A percentile compares a stretch with the other conserved stretches of the same genome.
phyloP scores from a whole-genome alignment of 2,888 invertebrate species.

The Drosophila monieri region DNA sequence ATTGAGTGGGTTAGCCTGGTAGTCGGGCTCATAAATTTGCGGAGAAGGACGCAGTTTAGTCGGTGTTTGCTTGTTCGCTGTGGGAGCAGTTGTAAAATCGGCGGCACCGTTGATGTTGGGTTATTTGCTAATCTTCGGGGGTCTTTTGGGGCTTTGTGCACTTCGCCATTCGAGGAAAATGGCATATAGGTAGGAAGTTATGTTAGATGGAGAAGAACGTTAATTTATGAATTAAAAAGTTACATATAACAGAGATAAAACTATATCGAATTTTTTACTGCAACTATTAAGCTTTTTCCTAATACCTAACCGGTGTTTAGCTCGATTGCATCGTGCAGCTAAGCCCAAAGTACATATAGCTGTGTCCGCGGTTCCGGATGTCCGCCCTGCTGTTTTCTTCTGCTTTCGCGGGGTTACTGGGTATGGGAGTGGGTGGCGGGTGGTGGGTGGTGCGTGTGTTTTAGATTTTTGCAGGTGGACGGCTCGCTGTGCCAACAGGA shows the following conservation, averaged over 20 bases:
- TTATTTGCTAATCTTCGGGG: conserved; percentile 43
- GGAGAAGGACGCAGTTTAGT: conserved; percentile 25
- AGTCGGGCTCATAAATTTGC: conserved; percentile 43
- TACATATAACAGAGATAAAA: too few species aligned
- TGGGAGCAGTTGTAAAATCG: conserved; percentile 38
- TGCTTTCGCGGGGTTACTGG: conserved; percentile 1
- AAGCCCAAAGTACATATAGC: conserved; percentile 3
- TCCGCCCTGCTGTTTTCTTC: neutral
- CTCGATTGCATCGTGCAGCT: conserved; percentile 7
- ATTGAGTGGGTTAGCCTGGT: conserved; percentile 15
- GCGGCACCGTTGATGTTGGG: conserved; percentile 24
- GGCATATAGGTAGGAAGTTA: neutral
- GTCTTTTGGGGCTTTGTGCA: conserved; percentile 19
- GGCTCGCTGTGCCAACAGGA: conserved; percentile 23
- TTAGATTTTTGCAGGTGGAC: conserved; percentile 60
- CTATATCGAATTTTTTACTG: too few species aligned
- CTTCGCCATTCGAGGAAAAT: conserved; percentile 1
- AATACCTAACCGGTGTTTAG: too few species aligned
- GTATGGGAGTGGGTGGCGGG: conserved; percentile 52
- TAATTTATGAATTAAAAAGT: too few species aligned
- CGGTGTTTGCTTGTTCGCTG: conserved; percentile 19
- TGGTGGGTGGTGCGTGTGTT: conserved; percentile 64
- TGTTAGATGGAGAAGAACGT: too few species aligned
- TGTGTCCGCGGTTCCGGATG: neutral
- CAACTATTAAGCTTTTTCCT: too few species aligned